Percentiles rank a stretch among this genome's conserved stretches.
Evolutionary conservation across 2,888 invertebrate species (phyloP).

Genomic region (Biston stratarius): DNA sequence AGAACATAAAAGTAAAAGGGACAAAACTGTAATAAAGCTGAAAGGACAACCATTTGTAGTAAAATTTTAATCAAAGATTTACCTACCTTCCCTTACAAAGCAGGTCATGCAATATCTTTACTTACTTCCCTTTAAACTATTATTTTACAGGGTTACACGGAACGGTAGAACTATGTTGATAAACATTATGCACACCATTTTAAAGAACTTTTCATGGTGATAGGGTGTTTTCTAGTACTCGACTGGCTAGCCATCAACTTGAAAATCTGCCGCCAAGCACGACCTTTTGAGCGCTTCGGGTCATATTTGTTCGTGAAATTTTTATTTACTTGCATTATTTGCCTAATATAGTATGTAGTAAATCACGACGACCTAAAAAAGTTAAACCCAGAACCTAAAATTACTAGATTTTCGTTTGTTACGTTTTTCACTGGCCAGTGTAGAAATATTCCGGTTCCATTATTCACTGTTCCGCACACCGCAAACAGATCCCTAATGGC

Average conservation of each 20-base stretch:
- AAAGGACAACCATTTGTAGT: slow-evolving; percentile 18
- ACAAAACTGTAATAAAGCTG: slow-evolving; percentile 24
- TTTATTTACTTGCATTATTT: too few species aligned
- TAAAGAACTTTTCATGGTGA: too few species aligned
- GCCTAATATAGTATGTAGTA: too few species aligned
- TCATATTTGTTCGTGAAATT: too few species aligned
- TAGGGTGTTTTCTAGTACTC: too few species aligned
- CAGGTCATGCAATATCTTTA: slow-evolving; percentile 1
- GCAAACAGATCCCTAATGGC: slow-evolving; percentile 43
- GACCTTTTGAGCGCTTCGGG: too few species aligned
- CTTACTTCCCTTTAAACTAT: background rate
- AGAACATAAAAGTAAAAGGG: slow-evolving; percentile 25
- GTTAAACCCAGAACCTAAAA: too few species aligned
- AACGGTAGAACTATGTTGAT: background rate
- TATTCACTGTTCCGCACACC: slow-evolving; percentile 43
- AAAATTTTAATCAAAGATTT: slow-evolving; percentile 23
- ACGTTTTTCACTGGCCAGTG: background rate
- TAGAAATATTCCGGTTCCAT: slow-evolving; percentile 33
- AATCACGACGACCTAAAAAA: too few species aligned
- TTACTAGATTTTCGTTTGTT: too few species aligned
- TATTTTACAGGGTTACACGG: background rate
- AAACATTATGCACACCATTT: too few species aligned
- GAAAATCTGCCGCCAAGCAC: too few species aligned
- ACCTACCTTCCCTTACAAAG: slow-evolving; percentile 3
- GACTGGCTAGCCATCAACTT: too few species aligned